Percentiles rank a stretch among this genome's conserved stretches.
Conservation (phyloP, 1,140 invertebrate species). For the Bombus polaris region DNA sequence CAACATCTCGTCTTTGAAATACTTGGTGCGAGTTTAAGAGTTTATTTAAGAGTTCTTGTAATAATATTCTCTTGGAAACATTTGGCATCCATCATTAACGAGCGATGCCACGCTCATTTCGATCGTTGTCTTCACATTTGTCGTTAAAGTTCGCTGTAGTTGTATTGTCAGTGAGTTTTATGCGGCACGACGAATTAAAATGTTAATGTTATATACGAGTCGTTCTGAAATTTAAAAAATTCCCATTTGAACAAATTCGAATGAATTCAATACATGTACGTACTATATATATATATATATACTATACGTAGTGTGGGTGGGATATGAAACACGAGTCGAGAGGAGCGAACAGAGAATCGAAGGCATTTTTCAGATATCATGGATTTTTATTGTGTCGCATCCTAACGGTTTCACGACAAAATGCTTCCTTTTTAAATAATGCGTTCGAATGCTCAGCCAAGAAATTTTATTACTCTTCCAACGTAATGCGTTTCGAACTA, state of each 20-base stretch:
- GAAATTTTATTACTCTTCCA: not conserved
- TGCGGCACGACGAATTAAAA: too few species aligned
- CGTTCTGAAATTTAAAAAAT: not conserved
- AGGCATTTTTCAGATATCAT: not conserved
- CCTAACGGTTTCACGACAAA: not conserved
- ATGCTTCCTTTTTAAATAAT: not conserved
- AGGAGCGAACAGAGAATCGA: not conserved
- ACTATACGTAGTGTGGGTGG: too few species aligned
- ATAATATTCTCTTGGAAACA: not conserved
- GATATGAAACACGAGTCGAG: not conserved
- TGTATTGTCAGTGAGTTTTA: too few species aligned
- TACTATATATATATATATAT: not conserved
- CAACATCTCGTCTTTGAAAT: not conserved
- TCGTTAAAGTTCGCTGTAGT: not conserved
- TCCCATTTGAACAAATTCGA: not conserved
- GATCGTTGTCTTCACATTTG: not conserved
- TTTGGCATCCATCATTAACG: not conserved
- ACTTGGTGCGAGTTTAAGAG: not conserved
- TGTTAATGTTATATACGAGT: not conserved
- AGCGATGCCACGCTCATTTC: too few species aligned
- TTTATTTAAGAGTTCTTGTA: too few species aligned
- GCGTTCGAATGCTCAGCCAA: not conserved
- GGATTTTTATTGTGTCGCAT: too few species aligned
- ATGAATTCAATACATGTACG: not conserved
- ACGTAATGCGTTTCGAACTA: not conserved